Evolutionary conservation across 2,888 invertebrate genomes (phyloP).

Genomic region (Craniophora ligustri): DNA sequence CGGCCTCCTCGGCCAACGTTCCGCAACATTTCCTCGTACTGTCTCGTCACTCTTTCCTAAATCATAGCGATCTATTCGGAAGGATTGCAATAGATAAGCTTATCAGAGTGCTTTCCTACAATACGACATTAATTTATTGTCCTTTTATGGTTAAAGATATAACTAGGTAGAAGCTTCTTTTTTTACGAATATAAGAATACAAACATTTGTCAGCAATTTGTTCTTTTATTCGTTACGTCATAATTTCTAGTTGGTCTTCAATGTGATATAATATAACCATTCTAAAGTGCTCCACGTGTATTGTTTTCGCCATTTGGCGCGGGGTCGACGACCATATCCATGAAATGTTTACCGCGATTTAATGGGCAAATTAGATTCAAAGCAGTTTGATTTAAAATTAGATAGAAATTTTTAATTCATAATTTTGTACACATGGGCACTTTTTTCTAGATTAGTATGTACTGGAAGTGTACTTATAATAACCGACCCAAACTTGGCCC

Average conservation of each 20-base stretch:
- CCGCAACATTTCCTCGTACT: conserved; percentile 68
- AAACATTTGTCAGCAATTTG: conserved; percentile 16
- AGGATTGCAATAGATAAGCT: conserved; percentile 45
- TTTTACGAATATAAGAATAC: conserved; percentile 29
- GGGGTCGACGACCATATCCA: conserved; percentile 78
- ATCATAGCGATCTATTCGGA: conserved; percentile 56
- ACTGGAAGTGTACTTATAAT: no score
- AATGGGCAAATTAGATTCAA: conserved; percentile 66
- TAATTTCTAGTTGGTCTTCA: conserved; percentile 61
- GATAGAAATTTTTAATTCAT: no score
- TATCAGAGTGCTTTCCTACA: conserved; percentile 40
- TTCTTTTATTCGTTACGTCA: conserved; percentile 22
- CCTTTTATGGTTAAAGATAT: conserved; percentile 41
- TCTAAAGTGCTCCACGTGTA: conserved; percentile 74
- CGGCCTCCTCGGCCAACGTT: conserved; percentile 68
- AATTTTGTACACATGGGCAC: neutral
- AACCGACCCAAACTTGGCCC: no score
- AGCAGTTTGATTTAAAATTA: conserved; percentile 26
- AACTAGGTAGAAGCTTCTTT: conserved; percentile 4
- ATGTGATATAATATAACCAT: conserved; percentile 62
- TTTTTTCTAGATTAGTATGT: no score
- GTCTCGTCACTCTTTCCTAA: conserved; percentile 61
- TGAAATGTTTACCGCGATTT: conserved; percentile 74
- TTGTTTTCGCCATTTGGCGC: conserved; percentile 83
- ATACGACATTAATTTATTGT: conserved; percentile 39